Base-by-base conservation (phyloP, 23 tunicate species). In the Halocynthia roretzi region DNA sequence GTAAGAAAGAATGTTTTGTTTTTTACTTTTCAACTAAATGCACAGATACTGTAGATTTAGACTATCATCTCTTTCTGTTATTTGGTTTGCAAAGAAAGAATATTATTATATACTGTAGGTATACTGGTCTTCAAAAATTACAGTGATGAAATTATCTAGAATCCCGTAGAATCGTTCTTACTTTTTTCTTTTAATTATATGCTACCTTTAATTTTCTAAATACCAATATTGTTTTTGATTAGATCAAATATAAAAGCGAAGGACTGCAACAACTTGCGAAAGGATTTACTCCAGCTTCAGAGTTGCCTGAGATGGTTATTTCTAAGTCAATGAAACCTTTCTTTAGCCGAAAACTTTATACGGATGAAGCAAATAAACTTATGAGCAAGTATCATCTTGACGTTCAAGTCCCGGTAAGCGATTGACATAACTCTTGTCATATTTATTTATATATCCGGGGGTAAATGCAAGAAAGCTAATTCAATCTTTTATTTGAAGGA, bases 371-470 rank as follows among this genome's bases (percentile, higher is more conserved):
- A 6, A 84, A 85, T 54, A 85, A 88, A 68, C 56, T 85, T 6
- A 68, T 86, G 71, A 77, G 80, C 80, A 93, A 93, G 65, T 93
- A 93, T 77, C 87, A 93, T 70, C 83, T 93, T 31, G 87, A 93
- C 70, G 86, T 87, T 40, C 89, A 87, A 63, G 53, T 93, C 52
- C 94, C 94, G 76, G 94, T 83, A 75, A 67, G 82, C n/a, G 63
- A 58, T 14, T 58, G 15, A 2, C 63, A 58, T 58, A 1, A 58
- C 17, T 58, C 63, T 58, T 31, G 44, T 31, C 44, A 31, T 31
- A 31, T 31, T 31, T 31, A 31, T 31, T 31, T 31, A 31, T 31
- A 31, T 31, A 31, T 31, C 44, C 44, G 5, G 17, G 17, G 15
- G 15, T 14, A 58, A 58, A 58, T 14, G 17, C 63, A 14, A 23